Base-by-base conservation (phyloP, 53 echinoderm and acorn worm species). In the Patiria pectinifera region DNA sequence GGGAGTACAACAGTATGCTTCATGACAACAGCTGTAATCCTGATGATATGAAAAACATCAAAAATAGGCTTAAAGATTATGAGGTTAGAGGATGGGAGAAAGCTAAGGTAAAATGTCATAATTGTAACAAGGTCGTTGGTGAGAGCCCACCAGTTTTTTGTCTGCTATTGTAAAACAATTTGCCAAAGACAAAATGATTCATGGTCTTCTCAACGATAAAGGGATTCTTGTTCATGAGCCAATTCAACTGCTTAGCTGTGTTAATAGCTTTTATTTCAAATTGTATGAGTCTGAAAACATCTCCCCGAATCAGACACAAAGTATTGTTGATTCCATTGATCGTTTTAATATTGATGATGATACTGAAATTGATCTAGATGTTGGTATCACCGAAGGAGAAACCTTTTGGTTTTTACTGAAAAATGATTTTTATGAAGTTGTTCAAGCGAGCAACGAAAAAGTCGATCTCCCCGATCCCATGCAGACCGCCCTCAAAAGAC, bases 41-140 rank as follows among this genome's bases (percentile, higher is more conserved):
- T 12, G 9, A 6, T 6, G 45, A 66, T 62, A 4, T 25, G 3
- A 35, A 77, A 24, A 45, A 69, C 5, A 84, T 84, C 7, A 84
- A 69, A 8, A 45, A 69, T 4, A 18, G 10, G 3, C 45, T 14
- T 3, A 86, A 86, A 86, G 3, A 86, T 2, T 72, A 48, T 19
- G 72, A 75, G 49, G 49, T 86, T 16, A 53, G 74, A 1, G 75
- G 74, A 74, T 49, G 72, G 74, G 61, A 86, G 14, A 86, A 86
- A 35, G 74, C 86, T 1, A 45, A 74, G 22, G 19, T 84, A 44
- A 63, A 45, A 84, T n/a, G 4, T 2, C 66, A 45, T 15, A 84
- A 6, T n/a, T n/a, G n/a, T n/a, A 84, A 4, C 4, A 84, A 84
- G 44, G 44, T 59, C 3, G 25, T 26, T 3, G 84, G 84, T 11